Evolutionary conservation across 2,888 invertebrate species (phyloP).

Genomic region (Acanthacorydalis orientalis): DNA sequence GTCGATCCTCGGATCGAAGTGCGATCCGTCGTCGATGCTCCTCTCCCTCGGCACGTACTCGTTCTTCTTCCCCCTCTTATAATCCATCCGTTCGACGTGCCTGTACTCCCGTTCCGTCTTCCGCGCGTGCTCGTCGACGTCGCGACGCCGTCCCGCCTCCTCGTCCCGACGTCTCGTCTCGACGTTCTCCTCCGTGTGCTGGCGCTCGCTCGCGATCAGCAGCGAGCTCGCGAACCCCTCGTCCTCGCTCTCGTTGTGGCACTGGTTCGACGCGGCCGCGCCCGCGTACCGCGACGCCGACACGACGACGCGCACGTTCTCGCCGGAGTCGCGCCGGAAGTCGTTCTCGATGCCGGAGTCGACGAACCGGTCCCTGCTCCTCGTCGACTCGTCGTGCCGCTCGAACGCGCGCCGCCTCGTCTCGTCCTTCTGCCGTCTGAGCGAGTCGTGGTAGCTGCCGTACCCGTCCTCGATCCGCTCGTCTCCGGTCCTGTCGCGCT

Average conservation of each 20-base stretch:
- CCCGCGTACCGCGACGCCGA: slow-evolving; percentile 12
- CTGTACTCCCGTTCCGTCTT: slow-evolving; percentile 1
- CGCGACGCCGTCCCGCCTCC: not conserved
- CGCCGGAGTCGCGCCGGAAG: slow-evolving; percentile 48
- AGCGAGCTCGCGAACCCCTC: slow-evolving; percentile 51
- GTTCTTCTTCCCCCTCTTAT: slow-evolving; percentile 28
- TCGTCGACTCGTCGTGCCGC: slow-evolving; percentile 21
- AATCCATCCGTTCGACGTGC: slow-evolving; percentile 18
- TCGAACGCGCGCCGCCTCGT: slow-evolving; percentile 23
- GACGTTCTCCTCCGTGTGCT: slow-evolving; percentile 45
- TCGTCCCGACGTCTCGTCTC: not conserved
- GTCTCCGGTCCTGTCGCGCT: slow-evolving; percentile 1
- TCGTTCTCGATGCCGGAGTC: slow-evolving; percentile 74
- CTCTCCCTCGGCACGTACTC: slow-evolving; percentile 36
- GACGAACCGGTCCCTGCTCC: slow-evolving; percentile 43
- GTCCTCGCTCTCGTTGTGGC: slow-evolving; percentile 46
- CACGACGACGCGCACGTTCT: no score
- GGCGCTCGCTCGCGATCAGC: slow-evolving; percentile 54
- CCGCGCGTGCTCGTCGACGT: not conserved
- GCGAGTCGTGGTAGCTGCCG: slow-evolving; percentile 36
- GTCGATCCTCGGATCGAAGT: slow-evolving; percentile 44
- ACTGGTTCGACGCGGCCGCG: slow-evolving; percentile 12
- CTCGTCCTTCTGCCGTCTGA: slow-evolving; percentile 37
- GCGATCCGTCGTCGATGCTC: slow-evolving; percentile 49
- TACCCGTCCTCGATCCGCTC: not conserved